A percentile compares a stretch with the other conserved stretches of the same genome.
phyloP scores from a whole-genome alignment of 2,113 vertebrate genomes.

The Argyrosomus japonicus region DNA sequence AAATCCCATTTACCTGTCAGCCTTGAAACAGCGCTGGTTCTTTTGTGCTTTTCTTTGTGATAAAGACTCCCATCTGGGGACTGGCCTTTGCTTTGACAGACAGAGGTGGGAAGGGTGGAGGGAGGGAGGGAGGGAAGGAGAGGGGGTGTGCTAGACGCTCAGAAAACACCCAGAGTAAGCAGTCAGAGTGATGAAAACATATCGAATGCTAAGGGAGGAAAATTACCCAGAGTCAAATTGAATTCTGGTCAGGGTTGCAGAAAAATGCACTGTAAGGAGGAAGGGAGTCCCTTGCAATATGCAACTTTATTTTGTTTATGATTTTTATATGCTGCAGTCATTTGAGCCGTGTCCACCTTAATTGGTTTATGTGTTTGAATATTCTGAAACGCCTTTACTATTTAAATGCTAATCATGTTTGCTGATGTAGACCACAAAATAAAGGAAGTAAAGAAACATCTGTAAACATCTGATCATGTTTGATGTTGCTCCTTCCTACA shows the following conservation, averaged over 20 bases:
- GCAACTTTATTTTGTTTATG: slow-evolving; percentile 7
- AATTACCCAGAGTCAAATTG: slow-evolving; percentile 71
- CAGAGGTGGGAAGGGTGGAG: not conserved
- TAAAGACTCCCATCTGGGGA: slow-evolving; percentile 68
- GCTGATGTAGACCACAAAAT: not conserved
- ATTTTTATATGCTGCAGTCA: slow-evolving; percentile 38
- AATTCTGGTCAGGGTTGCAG: slow-evolving; percentile 60
- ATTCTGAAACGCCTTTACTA: slow-evolving; percentile 31
- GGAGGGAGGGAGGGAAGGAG: not conserved
- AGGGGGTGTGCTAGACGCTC: not conserved
- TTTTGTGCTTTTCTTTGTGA: slow-evolving; percentile 69
- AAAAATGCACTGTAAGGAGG: slow-evolving; percentile 42
- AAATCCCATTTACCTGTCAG: slow-evolving; percentile 74
- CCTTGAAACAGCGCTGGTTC: slow-evolving; percentile 49
- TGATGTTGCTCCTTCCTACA: slow-evolving; percentile 44
- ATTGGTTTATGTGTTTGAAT: slow-evolving; percentile 45
- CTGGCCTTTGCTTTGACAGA: slow-evolving; percentile 68
- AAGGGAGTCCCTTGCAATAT: slow-evolving; percentile 13
- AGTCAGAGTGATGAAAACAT: slow-evolving; percentile 68
- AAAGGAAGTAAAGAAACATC: slow-evolving; percentile 26
- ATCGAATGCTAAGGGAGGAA: slow-evolving; percentile 65
- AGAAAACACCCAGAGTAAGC: slow-evolving; percentile 70
- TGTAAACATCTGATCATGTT: slow-evolving; percentile 36
- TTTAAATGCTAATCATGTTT: slow-evolving; percentile 51
- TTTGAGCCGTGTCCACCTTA: slow-evolving; percentile 10